phyloP scores from a whole-genome alignment of 2,888 invertebrate genomes.

The Zygogramma bicolorata region DNA sequence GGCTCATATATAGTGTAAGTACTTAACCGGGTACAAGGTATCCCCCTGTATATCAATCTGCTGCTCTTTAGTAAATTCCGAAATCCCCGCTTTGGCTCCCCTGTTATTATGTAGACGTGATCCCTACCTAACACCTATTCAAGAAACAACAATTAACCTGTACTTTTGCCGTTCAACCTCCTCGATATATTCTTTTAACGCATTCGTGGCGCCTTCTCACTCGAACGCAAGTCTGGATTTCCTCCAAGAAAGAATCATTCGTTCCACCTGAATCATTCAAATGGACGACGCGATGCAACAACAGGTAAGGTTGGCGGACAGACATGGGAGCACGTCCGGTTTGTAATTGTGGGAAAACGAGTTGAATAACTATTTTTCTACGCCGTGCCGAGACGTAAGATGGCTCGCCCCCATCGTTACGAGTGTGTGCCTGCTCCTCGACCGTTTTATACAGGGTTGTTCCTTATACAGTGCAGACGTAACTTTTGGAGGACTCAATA shows the following conservation, averaged over 20 bases:
- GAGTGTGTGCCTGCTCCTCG: background rate
- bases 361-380: slow-evolving; percentile 12
- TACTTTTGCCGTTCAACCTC: too few species aligned
- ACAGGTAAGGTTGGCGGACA: background rate
- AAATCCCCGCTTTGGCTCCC: too few species aligned
- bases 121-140: too few species aligned
- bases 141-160: too few species aligned
- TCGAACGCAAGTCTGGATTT: background rate
- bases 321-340: slow-evolving; percentile 15
- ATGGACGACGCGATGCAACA: background rate
- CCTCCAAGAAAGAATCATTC: background rate
- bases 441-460: background rate
- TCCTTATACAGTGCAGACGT: too few species aligned
- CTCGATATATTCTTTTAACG: background rate
- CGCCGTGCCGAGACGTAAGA: background rate
- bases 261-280: slow-evolving; percentile 5
- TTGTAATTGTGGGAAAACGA: slow-evolving; percentile 17
- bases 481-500: too few species aligned
- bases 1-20: too few species aligned
- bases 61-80: too few species aligned
- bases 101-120: too few species aligned
- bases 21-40: too few species aligned
- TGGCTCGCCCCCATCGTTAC: background rate
- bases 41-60: too few species aligned
- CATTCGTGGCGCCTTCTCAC: background rate